Evolutionary conservation across 2,888 invertebrate species (phyloP).

Genomic region (Morinoia aosen): DNA sequence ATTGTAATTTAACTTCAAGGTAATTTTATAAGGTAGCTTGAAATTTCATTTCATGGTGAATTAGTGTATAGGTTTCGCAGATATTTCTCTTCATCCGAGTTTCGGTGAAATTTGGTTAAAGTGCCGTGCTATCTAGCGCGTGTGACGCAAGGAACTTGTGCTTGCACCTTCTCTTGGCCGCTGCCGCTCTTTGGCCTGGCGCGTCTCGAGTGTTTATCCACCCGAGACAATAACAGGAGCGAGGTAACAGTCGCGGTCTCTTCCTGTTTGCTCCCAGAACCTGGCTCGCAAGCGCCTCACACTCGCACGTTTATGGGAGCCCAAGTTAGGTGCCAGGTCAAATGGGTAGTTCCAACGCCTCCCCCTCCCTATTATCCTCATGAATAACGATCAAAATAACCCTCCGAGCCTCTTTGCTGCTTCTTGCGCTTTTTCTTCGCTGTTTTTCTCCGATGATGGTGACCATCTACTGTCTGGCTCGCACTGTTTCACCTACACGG

Average conservation of each 20-base stretch:
- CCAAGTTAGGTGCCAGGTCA: slow-evolving; percentile 49
- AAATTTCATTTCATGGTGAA: too few species aligned
- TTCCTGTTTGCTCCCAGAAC: slow-evolving; percentile 47
- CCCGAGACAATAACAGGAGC: slow-evolving; percentile 45
- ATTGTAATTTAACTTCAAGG: not conserved
- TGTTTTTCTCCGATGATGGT: not conserved
- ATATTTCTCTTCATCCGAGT: not conserved
- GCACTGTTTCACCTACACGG: not conserved
- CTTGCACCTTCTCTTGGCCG: not conserved
- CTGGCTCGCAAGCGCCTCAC: not conserved
- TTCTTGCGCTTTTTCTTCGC: not conserved
- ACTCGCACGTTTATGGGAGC: slow-evolving; percentile 26
- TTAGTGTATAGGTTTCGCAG: too few species aligned
- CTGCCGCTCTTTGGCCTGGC: not conserved
- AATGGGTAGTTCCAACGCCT: slow-evolving; percentile 40
- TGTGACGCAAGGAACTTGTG: not conserved
- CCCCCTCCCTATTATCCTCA: not conserved
- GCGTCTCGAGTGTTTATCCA: slow-evolving; percentile 31
- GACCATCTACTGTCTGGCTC: not conserved
- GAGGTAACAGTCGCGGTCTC: slow-evolving; percentile 43
- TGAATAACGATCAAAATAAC: slow-evolving; percentile 48
- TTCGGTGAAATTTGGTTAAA: not conserved
- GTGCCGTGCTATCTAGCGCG: not conserved
- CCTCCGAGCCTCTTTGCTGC: slow-evolving; percentile 8
- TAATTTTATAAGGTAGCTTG: not conserved